A percentile compares a stretch with the other conserved stretches of the same genome.
phyloP scores from a whole-genome alignment of 2,888 invertebrate species.

The Ceramica pisi region DNA sequence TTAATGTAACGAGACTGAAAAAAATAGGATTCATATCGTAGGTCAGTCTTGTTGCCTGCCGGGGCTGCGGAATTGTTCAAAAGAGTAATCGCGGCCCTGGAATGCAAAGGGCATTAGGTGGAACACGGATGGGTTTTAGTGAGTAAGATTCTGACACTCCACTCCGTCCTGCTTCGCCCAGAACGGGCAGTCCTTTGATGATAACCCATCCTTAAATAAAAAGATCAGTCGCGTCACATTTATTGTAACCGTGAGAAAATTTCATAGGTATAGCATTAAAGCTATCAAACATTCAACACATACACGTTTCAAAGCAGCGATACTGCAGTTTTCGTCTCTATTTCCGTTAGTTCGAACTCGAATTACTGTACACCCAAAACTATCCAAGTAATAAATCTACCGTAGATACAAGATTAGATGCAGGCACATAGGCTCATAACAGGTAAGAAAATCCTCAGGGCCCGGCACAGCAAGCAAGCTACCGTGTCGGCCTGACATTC shows the following conservation, averaged over 20 bases:
- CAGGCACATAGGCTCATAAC: slow-evolving; percentile 33
- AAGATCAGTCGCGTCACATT: neutral
- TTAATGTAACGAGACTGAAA: neutral
- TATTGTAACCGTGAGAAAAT: neutral
- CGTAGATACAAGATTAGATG: slow-evolving; percentile 35
- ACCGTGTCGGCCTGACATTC: slow-evolving; percentile 57
- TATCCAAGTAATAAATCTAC: slow-evolving; percentile 45
- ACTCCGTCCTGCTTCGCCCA: too few species aligned
- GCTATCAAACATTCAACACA: neutral
- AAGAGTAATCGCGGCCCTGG: too few species aligned
- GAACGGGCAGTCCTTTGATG: too few species aligned
- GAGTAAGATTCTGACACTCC: too few species aligned
- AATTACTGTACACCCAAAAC: slow-evolving; percentile 25
- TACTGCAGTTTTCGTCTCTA: neutral
- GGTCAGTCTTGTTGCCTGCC: too few species aligned
- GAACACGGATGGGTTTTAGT: too few species aligned
- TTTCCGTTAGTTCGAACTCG: neutral
- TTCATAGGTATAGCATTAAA: neutral
- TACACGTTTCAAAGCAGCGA: neutral
- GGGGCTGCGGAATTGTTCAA: too few species aligned
- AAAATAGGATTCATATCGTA: neutral
- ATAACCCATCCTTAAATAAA: too few species aligned
- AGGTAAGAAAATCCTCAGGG: slow-evolving; percentile 56
- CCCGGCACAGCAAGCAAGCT: slow-evolving; percentile 32
- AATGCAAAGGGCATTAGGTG: too few species aligned